A percentile compares a stretch with the other conserved stretches of the same genome.
phyloP scores from a whole-genome alignment of 2,797 vertebrate species.

The Stomatorhinus walkeri region DNA sequence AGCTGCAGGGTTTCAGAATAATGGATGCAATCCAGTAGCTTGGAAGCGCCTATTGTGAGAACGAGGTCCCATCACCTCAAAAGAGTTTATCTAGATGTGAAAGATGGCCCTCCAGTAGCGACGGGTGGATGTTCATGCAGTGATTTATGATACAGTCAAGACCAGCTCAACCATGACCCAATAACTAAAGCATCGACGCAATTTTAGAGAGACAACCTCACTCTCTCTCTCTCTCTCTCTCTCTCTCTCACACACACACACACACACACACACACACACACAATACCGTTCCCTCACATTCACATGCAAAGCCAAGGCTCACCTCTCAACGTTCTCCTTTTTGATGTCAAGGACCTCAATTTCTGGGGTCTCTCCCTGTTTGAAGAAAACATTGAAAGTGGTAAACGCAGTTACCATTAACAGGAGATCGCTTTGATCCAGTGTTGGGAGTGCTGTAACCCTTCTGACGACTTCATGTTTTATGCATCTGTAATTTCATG shows the following conservation, averaged over 20 bases:
- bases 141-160: neutral
- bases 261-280: too few species aligned
- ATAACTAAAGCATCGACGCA: neutral
- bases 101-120: neutral
- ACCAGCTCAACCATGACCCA: slow-evolving; percentile 1
- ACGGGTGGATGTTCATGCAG: neutral
- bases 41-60: slow-evolving; percentile 41
- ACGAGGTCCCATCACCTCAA: slow-evolving; percentile 45
- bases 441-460: neutral
- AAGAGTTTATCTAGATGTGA: slow-evolving; percentile 16
- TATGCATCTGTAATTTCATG: slow-evolving; percentile 9
- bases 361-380: slow-evolving; percentile 44
- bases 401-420: neutral
- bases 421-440: neutral
- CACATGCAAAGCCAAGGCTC: slow-evolving; percentile 22
- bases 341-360: slow-evolving; percentile 35
- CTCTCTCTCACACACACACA: too few species aligned
- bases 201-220: neutral
- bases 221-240: too few species aligned
- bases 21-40: slow-evolving; percentile 32
- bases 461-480: slow-evolving; percentile 10
- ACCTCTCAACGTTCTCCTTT: slow-evolving; percentile 41
- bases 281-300: neutral
- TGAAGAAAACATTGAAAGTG: neutral
- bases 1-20: slow-evolving; percentile 35